Evolutionary conservation across 2,888 invertebrate genomes (phyloP).

Genomic region (Caenorhabditis panamensis): DNA sequence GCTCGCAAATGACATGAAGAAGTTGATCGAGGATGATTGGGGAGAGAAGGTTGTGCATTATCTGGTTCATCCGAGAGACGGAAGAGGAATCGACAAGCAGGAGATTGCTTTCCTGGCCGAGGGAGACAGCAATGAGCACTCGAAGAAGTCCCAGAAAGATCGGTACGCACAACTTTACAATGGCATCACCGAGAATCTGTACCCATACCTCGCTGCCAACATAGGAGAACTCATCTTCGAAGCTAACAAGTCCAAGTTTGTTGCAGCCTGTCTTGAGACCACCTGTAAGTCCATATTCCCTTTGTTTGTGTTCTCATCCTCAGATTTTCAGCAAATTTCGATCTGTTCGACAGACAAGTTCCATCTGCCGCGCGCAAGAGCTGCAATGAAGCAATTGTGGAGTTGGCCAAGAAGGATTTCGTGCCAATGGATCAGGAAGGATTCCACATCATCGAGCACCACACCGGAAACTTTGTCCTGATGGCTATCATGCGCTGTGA

Average conservation of each 20-base stretch:
- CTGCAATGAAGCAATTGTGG: slow-evolving; percentile 75
- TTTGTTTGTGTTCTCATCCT: background rate
- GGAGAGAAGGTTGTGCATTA: slow-evolving; percentile 90
- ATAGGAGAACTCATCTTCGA: slow-evolving; percentile 76
- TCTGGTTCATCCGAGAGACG: slow-evolving; percentile 89
- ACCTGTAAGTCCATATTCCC: slow-evolving; percentile 48
- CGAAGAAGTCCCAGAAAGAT: slow-evolving; percentile 66
- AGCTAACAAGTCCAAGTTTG: slow-evolving; percentile 60
- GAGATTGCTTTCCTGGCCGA: slow-evolving; percentile 86
- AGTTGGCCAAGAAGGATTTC: slow-evolving; percentile 76
- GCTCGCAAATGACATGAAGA: slow-evolving; percentile 75
- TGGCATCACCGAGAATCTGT: slow-evolving; percentile 70
- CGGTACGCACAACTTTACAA: slow-evolving; percentile 74
- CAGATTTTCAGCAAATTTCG: slow-evolving; percentile 67
- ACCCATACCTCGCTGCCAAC: slow-evolving; percentile 77
- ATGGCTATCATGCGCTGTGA: slow-evolving; percentile 63
- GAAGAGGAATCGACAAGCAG: slow-evolving; percentile 89
- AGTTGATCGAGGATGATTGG: slow-evolving; percentile 86
- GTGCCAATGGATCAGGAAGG: slow-evolving; percentile 73
- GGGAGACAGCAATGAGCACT: slow-evolving; percentile 66
- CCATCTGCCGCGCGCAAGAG: slow-evolving; percentile 64
- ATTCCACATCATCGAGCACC: slow-evolving; percentile 71
- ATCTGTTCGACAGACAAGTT: slow-evolving; percentile 71
- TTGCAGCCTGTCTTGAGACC: slow-evolving; percentile 64
- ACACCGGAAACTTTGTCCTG: slow-evolving; percentile 60